Evolutionary conservation across 2,797 vertebrate species (phyloP).

Genomic region (Hydrolagus colliei): DNA sequence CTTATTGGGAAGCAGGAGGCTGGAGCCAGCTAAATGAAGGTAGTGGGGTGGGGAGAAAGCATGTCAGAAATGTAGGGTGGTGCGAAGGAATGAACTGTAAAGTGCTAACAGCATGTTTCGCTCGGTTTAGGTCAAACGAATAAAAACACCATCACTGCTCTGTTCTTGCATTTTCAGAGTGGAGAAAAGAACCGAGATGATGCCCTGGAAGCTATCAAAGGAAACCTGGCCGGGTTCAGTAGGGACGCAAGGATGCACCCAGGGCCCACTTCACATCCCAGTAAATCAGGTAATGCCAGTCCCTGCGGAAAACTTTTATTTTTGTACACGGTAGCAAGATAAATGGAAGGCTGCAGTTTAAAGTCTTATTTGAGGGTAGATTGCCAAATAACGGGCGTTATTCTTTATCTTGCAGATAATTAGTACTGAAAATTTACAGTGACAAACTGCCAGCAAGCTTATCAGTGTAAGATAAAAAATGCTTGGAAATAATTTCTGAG

Average conservation of each 20-base stretch:
- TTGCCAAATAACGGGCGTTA: no score
- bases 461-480: not conserved
- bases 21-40: no score
- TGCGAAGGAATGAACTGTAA: not conserved
- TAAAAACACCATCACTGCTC: no score
- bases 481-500: not conserved
- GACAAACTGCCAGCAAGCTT: not conserved
- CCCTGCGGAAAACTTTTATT: no score
- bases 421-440: not conserved
- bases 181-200: conserved; percentile 93
- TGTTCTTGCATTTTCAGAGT: conserved; percentile 49
- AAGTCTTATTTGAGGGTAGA: not conserved
- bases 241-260: conserved; percentile 97
- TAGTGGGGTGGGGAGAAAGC: no score
- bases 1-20: no score
- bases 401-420: not conserved
- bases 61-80: not conserved
- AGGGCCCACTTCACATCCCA: conserved; percentile 77
- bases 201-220: conserved; percentile 95
- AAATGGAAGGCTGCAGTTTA: not conserved
- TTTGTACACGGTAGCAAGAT: not conserved
- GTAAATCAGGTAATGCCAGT: conserved; percentile 75
- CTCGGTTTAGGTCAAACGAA: no score
- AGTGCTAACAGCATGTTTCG: not conserved
- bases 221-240: conserved; percentile 97